Conservation (phyloP, 2,113 vertebrate species). For the Amphiprion ocellaris region DNA sequence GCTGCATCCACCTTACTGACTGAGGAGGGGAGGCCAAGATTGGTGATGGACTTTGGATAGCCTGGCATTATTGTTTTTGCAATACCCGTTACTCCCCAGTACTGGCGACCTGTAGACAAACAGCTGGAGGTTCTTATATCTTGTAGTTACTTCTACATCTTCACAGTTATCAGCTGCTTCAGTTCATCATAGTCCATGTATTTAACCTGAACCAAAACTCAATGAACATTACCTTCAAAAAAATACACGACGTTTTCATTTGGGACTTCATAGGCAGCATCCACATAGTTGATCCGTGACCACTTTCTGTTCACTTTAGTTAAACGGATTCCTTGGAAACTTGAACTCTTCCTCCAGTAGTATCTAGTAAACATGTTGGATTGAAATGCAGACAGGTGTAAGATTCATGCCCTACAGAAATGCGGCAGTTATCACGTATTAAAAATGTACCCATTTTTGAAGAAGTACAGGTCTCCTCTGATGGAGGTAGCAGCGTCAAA, state of each 20-base stretch:
- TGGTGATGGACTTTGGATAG: slow-evolving; percentile 77
- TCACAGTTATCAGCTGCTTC: background rate
- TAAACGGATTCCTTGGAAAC: slow-evolving; percentile 35
- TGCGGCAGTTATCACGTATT: background rate
- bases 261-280: slow-evolving; percentile 78
- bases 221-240: slow-evolving; percentile 73
- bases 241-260: slow-evolving; percentile 54
- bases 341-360: slow-evolving; percentile 78
- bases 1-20: slow-evolving; percentile 81
- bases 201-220: background rate
- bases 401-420: background rate
- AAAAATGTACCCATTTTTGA: slow-evolving; percentile 69
- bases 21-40: slow-evolving; percentile 74
- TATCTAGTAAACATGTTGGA: slow-evolving; percentile 59
- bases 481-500: slow-evolving; percentile 82
- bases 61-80: slow-evolving; percentile 55
- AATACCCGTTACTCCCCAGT: slow-evolving; percentile 72
- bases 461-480: slow-evolving; percentile 79
- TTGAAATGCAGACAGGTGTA: background rate
- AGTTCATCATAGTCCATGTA: background rate
- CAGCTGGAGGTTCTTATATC: background rate
- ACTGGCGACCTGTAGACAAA: slow-evolving; percentile 68
- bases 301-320: slow-evolving; percentile 69
- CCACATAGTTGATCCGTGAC: slow-evolving; percentile 71
- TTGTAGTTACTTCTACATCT: background rate